Percentiles rank a stretch among this genome's conserved stretches.
These are phyloP conservation scores for Agapornis canus DNA, from an alignment of 2,797 vertebrate species.

Conservation along the genomic window DNA sequence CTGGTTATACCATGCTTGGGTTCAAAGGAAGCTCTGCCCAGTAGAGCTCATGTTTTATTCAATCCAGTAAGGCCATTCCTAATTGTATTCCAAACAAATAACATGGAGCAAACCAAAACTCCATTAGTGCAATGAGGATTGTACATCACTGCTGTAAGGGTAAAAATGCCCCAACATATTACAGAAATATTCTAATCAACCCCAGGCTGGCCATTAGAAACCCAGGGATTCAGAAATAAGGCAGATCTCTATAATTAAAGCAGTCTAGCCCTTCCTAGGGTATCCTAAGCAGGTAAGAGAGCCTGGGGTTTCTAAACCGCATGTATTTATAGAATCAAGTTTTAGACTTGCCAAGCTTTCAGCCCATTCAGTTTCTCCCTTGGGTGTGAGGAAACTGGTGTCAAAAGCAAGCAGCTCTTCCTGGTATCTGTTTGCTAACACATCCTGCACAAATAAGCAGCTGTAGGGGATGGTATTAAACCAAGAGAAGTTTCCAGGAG, in stretches of 20 bases:
- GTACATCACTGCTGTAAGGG: background rate
- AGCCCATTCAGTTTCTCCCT: background rate
- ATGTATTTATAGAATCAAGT: background rate
- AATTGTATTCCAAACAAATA: conserved; percentile 19
- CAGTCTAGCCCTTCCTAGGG: background rate
- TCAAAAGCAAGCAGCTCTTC: background rate
- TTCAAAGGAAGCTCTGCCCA: background rate
- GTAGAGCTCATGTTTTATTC: conserved; percentile 53
- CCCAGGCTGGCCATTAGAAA: conserved; percentile 4
- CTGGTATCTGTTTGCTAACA: background rate
- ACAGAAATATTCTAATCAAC: conserved; percentile 41
- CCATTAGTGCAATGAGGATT: background rate
- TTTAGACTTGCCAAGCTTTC: background rate
- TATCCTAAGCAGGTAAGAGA: background rate
- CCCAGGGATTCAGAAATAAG: background rate
- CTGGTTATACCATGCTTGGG: background rate
- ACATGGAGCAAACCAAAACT: background rate
- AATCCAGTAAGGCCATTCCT: background rate
- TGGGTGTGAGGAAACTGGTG: background rate
- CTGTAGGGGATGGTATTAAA: background rate
- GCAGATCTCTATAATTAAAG: background rate
- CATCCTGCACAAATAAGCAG: background rate
- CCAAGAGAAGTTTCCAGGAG: background rate
- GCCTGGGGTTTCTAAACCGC: background rate
- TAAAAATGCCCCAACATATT: background rate